Conservation (phyloP, 2,797 vertebrate genomes). For the Alectoris magna region DNA sequence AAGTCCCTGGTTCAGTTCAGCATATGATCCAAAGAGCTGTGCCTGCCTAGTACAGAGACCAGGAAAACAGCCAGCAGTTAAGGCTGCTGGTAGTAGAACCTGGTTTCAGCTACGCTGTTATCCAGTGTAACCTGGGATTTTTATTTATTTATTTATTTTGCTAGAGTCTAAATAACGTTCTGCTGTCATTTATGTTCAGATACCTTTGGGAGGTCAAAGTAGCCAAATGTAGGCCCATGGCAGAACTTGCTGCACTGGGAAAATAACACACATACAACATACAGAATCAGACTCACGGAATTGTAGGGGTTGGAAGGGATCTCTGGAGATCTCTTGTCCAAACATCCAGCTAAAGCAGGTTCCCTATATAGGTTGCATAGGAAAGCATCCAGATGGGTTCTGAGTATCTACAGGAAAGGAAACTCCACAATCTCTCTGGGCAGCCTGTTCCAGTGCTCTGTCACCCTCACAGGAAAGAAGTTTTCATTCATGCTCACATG, state of each 20-base stretch:
- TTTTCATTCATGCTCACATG: neutral
- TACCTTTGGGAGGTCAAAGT: neutral
- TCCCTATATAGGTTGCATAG: too few species aligned
- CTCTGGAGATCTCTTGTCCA: too few species aligned
- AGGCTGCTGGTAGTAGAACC: neutral
- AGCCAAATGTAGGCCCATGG: neutral
- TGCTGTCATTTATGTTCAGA: neutral
- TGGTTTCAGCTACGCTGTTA: neutral
- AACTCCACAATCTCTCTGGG: neutral
- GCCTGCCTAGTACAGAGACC: neutral
- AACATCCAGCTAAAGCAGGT: too few species aligned
- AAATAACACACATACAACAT: neutral
- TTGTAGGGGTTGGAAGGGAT: too few species aligned
- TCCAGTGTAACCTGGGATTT: neutral
- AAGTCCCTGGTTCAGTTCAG: neutral
- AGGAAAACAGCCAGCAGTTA: neutral
- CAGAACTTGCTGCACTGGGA: neutral
- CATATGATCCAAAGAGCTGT: neutral
- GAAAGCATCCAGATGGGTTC: neutral
- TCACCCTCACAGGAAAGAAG: neutral
- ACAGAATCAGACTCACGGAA: neutral
- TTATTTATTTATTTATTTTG: neutral
- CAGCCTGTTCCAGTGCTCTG: neutral
- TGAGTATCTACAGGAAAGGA: neutral
- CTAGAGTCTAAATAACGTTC: neutral